Percentiles rank a stretch among this genome's conserved stretches.
Conservation (phyloP, 1,140 invertebrate genomes). For the Neotoxoptera formosana region DNA sequence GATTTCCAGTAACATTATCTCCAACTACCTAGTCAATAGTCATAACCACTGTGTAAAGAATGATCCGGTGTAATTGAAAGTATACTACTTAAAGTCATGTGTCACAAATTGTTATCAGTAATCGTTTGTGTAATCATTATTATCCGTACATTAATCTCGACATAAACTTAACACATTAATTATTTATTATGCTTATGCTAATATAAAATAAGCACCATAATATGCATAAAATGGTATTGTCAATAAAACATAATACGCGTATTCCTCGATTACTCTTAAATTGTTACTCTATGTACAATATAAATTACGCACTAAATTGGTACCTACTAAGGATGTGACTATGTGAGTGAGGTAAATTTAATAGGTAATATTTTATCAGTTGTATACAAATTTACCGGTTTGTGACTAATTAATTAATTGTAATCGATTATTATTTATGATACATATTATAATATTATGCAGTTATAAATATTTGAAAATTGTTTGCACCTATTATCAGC, state of each 20-base stretch:
- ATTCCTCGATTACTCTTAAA: not conserved
- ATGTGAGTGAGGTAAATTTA: not conserved
- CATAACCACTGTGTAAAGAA: not conserved
- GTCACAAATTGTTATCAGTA: not conserved
- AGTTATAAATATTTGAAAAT: too few species aligned
- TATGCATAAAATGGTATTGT: not conserved
- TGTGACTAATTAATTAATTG: too few species aligned
- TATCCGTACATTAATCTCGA: not conserved
- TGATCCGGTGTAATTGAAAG: not conserved
- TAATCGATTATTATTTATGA: too few species aligned
- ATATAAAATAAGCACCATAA: not conserved
- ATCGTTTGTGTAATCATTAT: not conserved
- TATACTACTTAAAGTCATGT: not conserved
- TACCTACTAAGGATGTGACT: not conserved
- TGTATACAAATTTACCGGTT: too few species aligned
- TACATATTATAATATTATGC: too few species aligned
- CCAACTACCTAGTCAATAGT: not conserved
- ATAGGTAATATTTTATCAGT: too few species aligned
- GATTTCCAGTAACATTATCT: not conserved
- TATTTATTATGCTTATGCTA: not conserved
- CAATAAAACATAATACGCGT: not conserved
- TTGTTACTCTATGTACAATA: not conserved
- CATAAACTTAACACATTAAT: not conserved
- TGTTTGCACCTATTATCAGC: too few species aligned
- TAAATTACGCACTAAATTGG: not conserved